Evolutionary conservation across 2,113 vertebrate genomes (phyloP).

Genomic region (Tenrec ecaudatus): DNA sequence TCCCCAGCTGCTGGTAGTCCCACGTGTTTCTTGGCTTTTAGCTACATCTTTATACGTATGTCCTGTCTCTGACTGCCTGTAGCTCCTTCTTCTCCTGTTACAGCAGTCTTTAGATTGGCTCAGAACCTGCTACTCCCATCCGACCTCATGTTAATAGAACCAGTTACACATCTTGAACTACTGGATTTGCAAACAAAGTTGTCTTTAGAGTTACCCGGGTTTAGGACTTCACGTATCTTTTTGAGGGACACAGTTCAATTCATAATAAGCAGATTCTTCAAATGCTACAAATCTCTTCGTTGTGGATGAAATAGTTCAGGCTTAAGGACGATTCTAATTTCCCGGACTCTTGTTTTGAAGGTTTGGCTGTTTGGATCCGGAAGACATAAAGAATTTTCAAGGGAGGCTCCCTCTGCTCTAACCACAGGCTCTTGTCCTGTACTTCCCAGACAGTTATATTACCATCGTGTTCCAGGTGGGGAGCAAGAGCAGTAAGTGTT

Average conservation of each 20-base stretch:
- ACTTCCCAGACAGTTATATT: slow-evolving; percentile 43
- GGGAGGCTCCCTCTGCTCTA: background rate
- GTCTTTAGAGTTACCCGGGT: background rate
- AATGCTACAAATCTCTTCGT: slow-evolving; percentile 31
- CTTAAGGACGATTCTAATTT: slow-evolving; percentile 44
- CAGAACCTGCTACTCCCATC: background rate
- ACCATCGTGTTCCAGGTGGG: slow-evolving; percentile 68
- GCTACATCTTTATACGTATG: no score
- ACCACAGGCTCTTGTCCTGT: background rate
- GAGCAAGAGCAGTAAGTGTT: slow-evolving; percentile 55
- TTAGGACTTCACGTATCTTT: background rate
- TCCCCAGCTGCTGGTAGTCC: background rate
- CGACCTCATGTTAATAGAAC: background rate
- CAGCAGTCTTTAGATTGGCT: background rate
- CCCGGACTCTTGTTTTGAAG: slow-evolving; percentile 24
- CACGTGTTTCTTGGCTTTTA: background rate
- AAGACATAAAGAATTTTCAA: slow-evolving; percentile 20
- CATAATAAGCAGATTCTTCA: slow-evolving; percentile 24
- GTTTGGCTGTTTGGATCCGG: slow-evolving; percentile 32
- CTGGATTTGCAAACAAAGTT: background rate
- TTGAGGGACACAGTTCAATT: background rate
- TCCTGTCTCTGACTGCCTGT: no score
- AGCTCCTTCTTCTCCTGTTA: background rate
- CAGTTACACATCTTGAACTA: background rate
- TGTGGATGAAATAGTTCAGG: slow-evolving; percentile 26